Conservation (phyloP, 2,113 vertebrate genomes). For the Pachyramphus minor region DNA sequence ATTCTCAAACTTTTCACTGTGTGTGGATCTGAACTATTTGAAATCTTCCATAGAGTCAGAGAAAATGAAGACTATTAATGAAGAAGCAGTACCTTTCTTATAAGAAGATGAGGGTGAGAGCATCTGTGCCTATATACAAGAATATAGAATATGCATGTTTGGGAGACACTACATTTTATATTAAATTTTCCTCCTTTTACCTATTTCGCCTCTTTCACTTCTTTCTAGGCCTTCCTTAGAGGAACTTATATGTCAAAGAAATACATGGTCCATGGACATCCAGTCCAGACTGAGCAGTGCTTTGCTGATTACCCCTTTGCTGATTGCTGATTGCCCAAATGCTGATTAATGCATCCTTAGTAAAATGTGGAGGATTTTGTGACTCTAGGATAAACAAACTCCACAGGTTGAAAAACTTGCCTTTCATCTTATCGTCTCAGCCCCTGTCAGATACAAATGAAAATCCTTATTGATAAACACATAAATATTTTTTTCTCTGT, state of each 20-base stretch:
- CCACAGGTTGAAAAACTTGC: neutral
- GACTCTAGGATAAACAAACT: neutral
- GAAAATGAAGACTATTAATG: neutral
- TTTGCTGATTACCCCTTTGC: neutral
- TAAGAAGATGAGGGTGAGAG: neutral
- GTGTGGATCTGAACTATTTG: neutral
- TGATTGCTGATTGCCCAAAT: too few species aligned
- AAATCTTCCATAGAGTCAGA: neutral
- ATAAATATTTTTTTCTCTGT: neutral
- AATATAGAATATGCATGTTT: neutral
- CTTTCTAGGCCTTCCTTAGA: neutral
- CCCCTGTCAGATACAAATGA: neutral
- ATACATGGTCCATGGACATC: neutral
- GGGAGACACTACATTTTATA: neutral
- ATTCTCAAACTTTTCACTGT: neutral
- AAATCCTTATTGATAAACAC: neutral
- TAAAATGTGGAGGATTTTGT: neutral
- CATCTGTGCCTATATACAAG: neutral
- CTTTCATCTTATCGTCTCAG: neutral
- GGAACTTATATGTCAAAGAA: neutral
- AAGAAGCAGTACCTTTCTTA: neutral
- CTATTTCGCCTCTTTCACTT: neutral
- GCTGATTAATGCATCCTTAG: neutral
- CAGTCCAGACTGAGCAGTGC: neutral
- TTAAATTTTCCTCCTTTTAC: neutral